Conservation (phyloP, 2,113 vertebrate genomes). For the Gnathonemus longibarbis region DNA sequence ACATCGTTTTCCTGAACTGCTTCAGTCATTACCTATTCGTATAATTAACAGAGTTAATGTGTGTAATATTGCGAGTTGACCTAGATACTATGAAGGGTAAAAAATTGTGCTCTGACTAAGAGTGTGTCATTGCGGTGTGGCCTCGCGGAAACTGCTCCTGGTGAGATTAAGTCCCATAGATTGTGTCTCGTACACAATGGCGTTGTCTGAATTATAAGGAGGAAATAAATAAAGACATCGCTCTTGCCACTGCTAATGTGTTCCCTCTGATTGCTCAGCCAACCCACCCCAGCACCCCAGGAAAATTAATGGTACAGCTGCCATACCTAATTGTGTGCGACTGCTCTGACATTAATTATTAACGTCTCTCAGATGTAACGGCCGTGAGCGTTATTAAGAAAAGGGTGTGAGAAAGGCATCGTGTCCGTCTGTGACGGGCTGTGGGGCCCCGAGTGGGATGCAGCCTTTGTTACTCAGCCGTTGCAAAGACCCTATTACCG, state of each 20-base stretch:
- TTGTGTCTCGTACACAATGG: not conserved
- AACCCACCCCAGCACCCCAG: constrained; percentile 27
- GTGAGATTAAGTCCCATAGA: not conserved
- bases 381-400: constrained; percentile 44
- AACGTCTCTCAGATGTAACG: constrained; percentile 48
- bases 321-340: constrained; percentile 68
- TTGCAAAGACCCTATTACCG: constrained; percentile 59
- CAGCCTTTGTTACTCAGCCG: constrained; percentile 52
- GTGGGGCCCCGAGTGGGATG: constrained; percentile 33
- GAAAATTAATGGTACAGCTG: constrained; percentile 66
- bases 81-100: not conserved
- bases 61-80: not conserved
- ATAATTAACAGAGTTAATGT: not conserved
- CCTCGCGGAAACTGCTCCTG: not conserved
- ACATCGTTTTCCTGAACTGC: not conserved
- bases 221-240: constrained; percentile 36
- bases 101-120: not conserved
- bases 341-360: constrained; percentile 71
- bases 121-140: not conserved
- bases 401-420: constrained; percentile 28
- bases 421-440: constrained; percentile 23
- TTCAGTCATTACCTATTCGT: not conserved
- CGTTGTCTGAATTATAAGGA: constrained; percentile 12
- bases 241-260: constrained; percentile 26
- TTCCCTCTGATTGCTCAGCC: constrained; percentile 24